Conservation (phyloP, 2,113 vertebrate species). For the Muscicapa adusta region DNA sequence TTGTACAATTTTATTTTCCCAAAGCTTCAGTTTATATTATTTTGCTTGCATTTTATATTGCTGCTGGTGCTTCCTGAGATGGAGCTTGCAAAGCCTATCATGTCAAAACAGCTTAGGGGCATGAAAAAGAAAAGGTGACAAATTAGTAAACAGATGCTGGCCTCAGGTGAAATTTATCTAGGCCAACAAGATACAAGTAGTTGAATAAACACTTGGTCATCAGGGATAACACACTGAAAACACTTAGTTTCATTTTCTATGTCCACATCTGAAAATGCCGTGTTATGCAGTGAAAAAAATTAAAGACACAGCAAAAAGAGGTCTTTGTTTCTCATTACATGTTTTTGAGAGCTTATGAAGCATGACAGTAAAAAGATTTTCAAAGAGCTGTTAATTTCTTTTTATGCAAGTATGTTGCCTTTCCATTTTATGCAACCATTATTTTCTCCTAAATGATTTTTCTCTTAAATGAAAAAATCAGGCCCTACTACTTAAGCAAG, state of each 20-base stretch:
- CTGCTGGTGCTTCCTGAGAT: not conserved
- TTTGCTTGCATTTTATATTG: not conserved
- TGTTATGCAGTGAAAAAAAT: not conserved
- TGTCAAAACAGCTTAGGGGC: constrained; percentile 37
- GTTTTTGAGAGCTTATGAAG: not conserved
- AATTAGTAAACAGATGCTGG: constrained; percentile 13
- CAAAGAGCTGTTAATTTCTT: not conserved
- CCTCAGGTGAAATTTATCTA: constrained; percentile 16
- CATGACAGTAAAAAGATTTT: not conserved
- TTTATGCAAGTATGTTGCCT: not conserved
- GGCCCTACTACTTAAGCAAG: not conserved
- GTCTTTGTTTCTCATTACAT: not conserved
- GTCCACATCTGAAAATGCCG: not conserved
- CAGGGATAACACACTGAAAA: not conserved
- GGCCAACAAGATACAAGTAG: not conserved
- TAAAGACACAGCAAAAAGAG: not conserved
- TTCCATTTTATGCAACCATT: not conserved
- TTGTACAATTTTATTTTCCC: constrained; percentile 49
- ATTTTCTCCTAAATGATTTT: not conserved
- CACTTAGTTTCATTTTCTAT: not conserved
- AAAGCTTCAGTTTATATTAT: constrained; percentile 40
- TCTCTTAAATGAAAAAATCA: not conserved
- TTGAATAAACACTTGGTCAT: not conserved
- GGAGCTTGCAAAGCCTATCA: not conserved
- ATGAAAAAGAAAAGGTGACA: constrained; percentile 25